Conservation (phyloP, 2,888 invertebrate genomes). For the Luffia ferchaultella region DNA sequence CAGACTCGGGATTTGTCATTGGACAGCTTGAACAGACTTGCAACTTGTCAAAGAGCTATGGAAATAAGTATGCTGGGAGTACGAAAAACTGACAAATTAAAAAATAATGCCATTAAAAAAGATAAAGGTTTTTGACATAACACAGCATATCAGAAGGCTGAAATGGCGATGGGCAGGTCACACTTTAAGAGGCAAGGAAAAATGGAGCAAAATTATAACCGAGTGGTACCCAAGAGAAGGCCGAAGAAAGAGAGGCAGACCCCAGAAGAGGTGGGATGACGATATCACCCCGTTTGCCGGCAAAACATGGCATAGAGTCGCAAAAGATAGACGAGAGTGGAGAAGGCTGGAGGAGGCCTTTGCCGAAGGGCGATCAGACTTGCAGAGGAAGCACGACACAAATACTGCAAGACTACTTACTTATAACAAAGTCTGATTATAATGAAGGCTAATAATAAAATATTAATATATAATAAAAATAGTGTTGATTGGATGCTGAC, state of each 20-base stretch:
- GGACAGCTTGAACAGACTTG: background rate
- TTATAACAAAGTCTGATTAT: background rate
- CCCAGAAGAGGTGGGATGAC: background rate
- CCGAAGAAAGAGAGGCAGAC: background rate
- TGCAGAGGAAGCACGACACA: background rate
- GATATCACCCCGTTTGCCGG: background rate
- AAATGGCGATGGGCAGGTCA: background rate
- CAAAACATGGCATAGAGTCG: background rate
- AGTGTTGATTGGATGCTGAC: too few relatives aligned
- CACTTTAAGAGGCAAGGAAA: background rate
- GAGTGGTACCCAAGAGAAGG: background rate
- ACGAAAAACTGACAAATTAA: background rate
- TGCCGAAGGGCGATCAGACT: background rate
- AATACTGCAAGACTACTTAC: background rate
- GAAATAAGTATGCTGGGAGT: background rate
- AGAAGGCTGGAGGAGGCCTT: background rate
- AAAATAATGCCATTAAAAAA: background rate
- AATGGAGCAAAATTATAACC: background rate
- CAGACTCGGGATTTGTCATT: background rate
- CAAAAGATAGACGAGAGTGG: background rate
- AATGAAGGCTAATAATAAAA: background rate
- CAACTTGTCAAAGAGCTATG: background rate
- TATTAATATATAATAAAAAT: too few relatives aligned
- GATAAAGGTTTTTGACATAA: background rate
- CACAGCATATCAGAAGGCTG: background rate